These are phyloP conservation scores for Polypterus bichir DNA, from an alignment of 2,113 vertebrate species.

Conservation along the genomic window DNA sequence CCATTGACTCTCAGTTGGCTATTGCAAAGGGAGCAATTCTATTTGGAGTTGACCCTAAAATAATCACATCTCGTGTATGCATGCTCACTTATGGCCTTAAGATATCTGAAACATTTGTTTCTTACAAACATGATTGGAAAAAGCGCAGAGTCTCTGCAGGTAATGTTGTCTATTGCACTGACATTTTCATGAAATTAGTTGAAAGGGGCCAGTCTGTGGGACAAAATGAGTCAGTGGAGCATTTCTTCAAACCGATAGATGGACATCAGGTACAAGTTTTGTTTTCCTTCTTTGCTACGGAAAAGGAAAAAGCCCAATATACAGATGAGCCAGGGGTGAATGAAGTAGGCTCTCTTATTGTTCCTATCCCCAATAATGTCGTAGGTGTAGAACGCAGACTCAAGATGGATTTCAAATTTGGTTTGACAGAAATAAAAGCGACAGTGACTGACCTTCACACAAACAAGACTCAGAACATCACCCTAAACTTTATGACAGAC, in stretches of 20 bases:
- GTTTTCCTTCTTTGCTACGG: conserved; percentile 14
- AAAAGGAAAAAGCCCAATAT: conserved; percentile 7
- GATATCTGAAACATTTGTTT: accelerated
- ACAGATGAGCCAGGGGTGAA: conserved; percentile 17
- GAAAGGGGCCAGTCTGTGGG: conserved; percentile 9
- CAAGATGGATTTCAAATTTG: conserved; percentile 17
- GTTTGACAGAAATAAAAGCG: conserved; percentile 19
- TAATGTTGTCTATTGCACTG: conserved; percentile 1
- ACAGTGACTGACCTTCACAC: conserved; percentile 15
- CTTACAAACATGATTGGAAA: neutral
- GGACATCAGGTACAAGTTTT: neutral
- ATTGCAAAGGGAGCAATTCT: neutral
- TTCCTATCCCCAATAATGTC: conserved; percentile 2
- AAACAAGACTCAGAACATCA: neutral
- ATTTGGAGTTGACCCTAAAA: conserved; percentile 8
- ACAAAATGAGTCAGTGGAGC: conserved; percentile 12
- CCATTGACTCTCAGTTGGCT: neutral
- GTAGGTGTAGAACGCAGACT: conserved; percentile 1
- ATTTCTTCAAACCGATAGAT: neutral
- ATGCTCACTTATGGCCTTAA: conserved; percentile 12
- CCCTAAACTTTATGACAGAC: neutral
- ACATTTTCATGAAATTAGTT: conserved; percentile 11
- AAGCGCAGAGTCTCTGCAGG: neutral
- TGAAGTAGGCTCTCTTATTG: neutral
- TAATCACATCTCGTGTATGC: conserved; percentile 12